A percentile compares a stretch with the other conserved stretches of the same genome.
Evolutionary conservation across 2,113 vertebrate genomes (phyloP).

Genomic region (Lepus americanus): DNA sequence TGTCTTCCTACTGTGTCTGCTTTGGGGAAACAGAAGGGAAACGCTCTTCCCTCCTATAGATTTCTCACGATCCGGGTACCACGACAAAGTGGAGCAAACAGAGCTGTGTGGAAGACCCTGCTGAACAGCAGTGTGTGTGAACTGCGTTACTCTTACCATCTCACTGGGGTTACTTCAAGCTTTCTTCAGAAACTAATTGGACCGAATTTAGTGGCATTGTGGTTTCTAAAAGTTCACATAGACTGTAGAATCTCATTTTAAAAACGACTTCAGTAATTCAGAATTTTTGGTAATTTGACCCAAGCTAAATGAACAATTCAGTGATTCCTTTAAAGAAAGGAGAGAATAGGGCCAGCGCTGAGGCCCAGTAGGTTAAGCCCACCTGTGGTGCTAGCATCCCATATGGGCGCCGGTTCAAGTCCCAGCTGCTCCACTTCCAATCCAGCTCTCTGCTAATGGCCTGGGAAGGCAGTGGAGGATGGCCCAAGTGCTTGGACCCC

Average conservation of each 20-base stretch:
- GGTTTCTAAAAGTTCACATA: not conserved
- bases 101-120: not conserved
- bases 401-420: too few relatives aligned
- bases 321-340: not conserved
- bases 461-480: too few relatives aligned
- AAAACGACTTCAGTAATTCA: not conserved
- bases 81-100: not conserved
- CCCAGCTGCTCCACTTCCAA: too few relatives aligned
- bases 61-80: constrained; percentile 1
- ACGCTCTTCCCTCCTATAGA: not conserved
- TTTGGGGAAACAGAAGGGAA: not conserved
- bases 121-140: not conserved
- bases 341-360: too few relatives aligned
- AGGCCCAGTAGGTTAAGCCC: too few relatives aligned
- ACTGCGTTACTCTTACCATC: not conserved
- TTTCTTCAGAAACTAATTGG: constrained; percentile 51
- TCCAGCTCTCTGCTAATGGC: too few relatives aligned
- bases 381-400: too few relatives aligned
- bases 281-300: constrained; percentile 16
- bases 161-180: not conserved
- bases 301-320: not conserved
- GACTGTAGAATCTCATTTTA: not conserved
- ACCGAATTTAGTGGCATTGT: not conserved
- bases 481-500: too few relatives aligned
- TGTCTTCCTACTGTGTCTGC: not conserved